Percentiles rank a stretch among this genome's conserved stretches.
These are phyloP conservation scores for Sepiola atlantica DNA, from an alignment of 2,888 invertebrate genomes.

Conservation along the genomic window DNA sequence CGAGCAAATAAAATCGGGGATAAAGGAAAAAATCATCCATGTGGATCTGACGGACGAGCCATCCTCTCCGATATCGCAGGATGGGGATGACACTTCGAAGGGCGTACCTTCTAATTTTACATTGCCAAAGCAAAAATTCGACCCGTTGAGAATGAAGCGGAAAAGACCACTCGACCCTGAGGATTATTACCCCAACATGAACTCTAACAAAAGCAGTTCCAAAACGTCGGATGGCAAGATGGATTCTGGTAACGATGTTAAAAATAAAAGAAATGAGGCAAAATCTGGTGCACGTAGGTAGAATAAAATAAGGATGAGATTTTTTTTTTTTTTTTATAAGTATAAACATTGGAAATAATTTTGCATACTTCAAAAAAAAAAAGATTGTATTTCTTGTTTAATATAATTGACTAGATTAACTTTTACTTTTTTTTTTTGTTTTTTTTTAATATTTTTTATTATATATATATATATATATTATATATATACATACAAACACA, in stretches of 20 bases:
- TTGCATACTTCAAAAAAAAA: not conserved
- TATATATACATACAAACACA: not conserved
- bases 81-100: not conserved
- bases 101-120: not conserved
- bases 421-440: not conserved
- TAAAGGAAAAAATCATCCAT: slow-evolving; percentile 44
- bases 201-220: not conserved
- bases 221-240: not conserved
- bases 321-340: not conserved
- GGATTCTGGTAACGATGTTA: not conserved
- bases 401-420: slow-evolving; percentile 22
- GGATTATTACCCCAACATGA: not conserved
- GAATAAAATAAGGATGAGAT: not conserved
- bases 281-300: not conserved
- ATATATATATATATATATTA: not conserved
- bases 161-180: slow-evolving; percentile 1
- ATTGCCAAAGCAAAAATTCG: not conserved
- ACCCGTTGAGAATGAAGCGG: not conserved
- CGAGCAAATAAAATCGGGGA: slow-evolving; percentile 52
- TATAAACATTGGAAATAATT: not conserved
- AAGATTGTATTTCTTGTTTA: slow-evolving; percentile 11
- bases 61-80: not conserved
- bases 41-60: not conserved
- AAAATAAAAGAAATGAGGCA: not conserved
- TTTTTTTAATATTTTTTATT: not conserved